Percentiles rank a stretch among this genome's conserved stretches.
phyloP scores from a whole-genome alignment of 2,888 invertebrate species.

The Drosophila picticornis region DNA sequence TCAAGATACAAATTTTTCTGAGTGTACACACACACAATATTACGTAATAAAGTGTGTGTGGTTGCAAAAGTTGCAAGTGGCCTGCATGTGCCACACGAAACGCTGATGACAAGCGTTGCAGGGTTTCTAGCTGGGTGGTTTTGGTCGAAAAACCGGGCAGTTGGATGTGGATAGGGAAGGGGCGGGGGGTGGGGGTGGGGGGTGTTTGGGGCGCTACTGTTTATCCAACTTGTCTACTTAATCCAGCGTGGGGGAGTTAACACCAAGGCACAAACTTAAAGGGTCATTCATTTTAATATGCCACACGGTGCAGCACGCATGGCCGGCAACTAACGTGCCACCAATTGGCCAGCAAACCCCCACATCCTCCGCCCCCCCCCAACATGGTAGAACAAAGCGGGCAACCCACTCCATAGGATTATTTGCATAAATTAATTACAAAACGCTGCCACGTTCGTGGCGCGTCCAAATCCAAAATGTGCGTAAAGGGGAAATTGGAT shows the following conservation, averaged over 20 bases:
- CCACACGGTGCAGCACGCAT: constrained; percentile 69
- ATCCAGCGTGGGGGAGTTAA: constrained; percentile 66
- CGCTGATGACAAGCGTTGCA: constrained; percentile 37
- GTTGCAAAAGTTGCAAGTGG: constrained; percentile 55
- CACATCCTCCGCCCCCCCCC: neutral
- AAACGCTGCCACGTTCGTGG: constrained; percentile 61
- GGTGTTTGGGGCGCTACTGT: constrained; percentile 26
- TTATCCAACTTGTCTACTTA: constrained; percentile 76
- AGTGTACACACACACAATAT: constrained; percentile 16
- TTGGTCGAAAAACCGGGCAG: neutral
- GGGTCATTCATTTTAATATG: constrained; percentile 77
- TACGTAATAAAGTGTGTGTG: constrained; percentile 25
- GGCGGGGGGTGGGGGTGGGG: neutral
- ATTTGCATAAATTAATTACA: constrained; percentile 79
- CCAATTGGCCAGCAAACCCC: constrained; percentile 12
- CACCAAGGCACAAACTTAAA: constrained; percentile 58
- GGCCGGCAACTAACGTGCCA: constrained; percentile 33
- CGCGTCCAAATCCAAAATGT: constrained; percentile 61
- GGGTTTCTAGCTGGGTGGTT: neutral
- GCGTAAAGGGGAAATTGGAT: constrained; percentile 55
- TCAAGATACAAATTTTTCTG: constrained; percentile 1
- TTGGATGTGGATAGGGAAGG: neutral
- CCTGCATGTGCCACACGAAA: constrained; percentile 32
- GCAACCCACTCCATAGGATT: constrained; percentile 43
- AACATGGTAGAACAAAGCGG: neutral